These are phyloP conservation scores for Margarornis squamiger DNA, from an alignment of 2,797 vertebrate genomes.

Conservation along the genomic window DNA sequence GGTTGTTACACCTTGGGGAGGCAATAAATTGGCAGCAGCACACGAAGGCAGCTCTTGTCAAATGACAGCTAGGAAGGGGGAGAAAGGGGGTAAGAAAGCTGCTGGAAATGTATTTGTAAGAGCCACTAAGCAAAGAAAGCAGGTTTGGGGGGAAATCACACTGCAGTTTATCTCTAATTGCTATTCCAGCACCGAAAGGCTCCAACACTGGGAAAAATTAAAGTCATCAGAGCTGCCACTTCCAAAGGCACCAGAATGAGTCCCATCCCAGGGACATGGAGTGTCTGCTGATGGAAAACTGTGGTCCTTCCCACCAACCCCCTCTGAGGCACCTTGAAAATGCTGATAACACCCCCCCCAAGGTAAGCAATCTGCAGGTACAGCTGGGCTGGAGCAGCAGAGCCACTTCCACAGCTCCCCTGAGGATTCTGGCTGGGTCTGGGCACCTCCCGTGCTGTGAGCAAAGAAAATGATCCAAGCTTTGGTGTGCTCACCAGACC, in stretches of 20 bases:
- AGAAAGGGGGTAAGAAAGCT: background rate
- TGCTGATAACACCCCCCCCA: fast-evolving
- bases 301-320: fast-evolving
- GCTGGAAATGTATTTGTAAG: background rate
- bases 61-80: background rate
- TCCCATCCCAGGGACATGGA: background rate
- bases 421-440: background rate
- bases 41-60: background rate
- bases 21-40: background rate
- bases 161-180: background rate
- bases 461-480: background rate
- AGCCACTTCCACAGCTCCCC: background rate
- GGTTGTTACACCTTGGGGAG: background rate
- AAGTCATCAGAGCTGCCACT: background rate
- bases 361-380: background rate
- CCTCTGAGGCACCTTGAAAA: background rate
- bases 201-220: background rate
- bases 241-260: background rate
- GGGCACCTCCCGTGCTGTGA: fast-evolving
- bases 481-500: background rate
- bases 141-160: background rate
- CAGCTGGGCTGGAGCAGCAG: background rate
- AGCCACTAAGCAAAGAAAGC: background rate
- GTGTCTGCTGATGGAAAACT: background rate
- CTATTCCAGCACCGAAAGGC: background rate